These are phyloP conservation scores for Microtus richardsoni DNA, from an alignment of 2,113 vertebrate genomes.

Conservation along the genomic window DNA sequence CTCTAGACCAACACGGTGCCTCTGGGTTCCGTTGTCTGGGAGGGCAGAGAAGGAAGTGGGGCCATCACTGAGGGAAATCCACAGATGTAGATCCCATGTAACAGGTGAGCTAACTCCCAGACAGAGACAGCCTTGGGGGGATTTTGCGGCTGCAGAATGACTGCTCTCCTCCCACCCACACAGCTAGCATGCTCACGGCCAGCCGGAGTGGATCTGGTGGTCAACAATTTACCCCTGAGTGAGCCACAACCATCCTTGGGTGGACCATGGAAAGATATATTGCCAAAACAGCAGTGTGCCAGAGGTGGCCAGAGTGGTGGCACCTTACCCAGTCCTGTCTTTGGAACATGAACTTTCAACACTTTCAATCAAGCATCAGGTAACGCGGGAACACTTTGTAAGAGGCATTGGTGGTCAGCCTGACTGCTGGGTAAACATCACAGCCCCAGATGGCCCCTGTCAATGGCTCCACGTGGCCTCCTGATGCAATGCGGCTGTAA, in stretches of 20 bases:
- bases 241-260: background rate
- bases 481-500: background rate
- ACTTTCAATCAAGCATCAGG: background rate
- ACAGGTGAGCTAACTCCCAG: background rate
- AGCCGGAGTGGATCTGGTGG: background rate
- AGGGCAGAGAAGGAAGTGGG: background rate
- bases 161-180: background rate
- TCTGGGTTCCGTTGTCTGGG: background rate
- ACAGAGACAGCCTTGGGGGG: background rate
- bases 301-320: background rate
- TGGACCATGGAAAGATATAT: background rate
- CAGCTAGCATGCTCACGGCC: background rate
- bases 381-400: background rate
- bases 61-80: background rate
- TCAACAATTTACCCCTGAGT: background rate
- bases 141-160: background rate
- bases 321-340: background rate
- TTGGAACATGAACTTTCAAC: background rate
- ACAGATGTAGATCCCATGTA: background rate
- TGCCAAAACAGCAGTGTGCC: background rate
- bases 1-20: background rate
- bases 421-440: background rate
- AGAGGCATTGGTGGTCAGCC: background rate
- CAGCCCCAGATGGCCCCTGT: background rate
- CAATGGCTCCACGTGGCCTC: background rate